phyloP scores from a whole-genome alignment of 1,140 invertebrate species.

The Meloidogyne exigua region DNA sequence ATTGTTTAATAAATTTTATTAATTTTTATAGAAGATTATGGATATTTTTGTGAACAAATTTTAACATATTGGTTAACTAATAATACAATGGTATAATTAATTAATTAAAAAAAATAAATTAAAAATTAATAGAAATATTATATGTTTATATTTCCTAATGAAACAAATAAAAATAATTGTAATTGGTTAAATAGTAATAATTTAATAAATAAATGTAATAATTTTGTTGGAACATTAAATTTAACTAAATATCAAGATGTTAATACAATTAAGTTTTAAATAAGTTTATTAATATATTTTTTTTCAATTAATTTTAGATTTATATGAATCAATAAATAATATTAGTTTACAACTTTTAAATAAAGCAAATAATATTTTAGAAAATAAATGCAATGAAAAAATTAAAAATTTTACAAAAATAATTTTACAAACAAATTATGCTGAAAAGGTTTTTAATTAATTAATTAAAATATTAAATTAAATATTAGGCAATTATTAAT shows the following conservation, averaged over 20 bases:
- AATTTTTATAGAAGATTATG: neutral
- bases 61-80: neutral
- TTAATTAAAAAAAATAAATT: neutral
- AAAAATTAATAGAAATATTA: neutral
- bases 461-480: neutral
- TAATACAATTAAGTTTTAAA: neutral
- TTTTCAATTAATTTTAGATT: neutral
- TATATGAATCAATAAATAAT: neutral
- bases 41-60: neutral
- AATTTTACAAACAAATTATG: neutral
- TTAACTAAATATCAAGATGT: neutral
- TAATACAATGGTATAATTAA: too few species aligned
- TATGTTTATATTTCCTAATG: neutral
- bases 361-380: neutral
- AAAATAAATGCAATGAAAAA: neutral
- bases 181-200: neutral
- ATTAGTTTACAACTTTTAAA: neutral
- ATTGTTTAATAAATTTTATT: neutral
- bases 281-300: neutral
- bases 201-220: slow-evolving; percentile 6
- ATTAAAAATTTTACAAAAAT: neutral
- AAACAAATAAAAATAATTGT: neutral
- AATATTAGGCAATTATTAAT: neutral
- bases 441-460: neutral
- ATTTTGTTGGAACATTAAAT: neutral